Percentiles rank a stretch among this genome's conserved stretches.
Conservation (phyloP, 2,113 vertebrate species). For the Vicugna pacos region DNA sequence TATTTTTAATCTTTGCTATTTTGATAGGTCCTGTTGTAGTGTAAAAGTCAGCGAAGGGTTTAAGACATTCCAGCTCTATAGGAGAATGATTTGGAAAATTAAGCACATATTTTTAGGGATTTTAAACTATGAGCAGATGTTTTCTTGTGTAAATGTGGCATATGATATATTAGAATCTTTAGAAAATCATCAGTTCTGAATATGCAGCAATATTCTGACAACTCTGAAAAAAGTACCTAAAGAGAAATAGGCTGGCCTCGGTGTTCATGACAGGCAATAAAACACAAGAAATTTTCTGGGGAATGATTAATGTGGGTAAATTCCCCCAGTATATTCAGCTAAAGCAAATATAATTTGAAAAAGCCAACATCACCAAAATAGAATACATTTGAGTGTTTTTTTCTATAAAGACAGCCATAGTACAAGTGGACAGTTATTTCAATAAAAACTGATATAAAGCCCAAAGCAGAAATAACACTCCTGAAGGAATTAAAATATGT, state of each 20-base stretch:
- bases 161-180: neutral
- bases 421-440: neutral
- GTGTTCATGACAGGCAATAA: neutral
- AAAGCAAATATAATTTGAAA: neutral
- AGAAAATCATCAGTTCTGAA: conserved; percentile 18
- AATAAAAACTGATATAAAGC: neutral
- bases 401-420: neutral
- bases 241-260: neutral
- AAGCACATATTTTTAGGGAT: neutral
- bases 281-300: conserved; percentile 22
- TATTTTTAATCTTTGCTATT: neutral
- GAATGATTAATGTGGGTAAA: conserved; percentile 19
- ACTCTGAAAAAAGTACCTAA: neutral
- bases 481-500: conserved; percentile 5
- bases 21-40: neutral
- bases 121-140: neutral
- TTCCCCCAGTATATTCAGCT: neutral
- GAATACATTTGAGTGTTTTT: neutral
- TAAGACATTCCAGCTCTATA: neutral
- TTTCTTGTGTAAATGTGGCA: neutral
- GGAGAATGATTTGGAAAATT: neutral
- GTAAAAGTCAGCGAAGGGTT: neutral
- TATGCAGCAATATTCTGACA: neutral
- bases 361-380: neutral
- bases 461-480: neutral